Conservation (phyloP, 2,113 vertebrate genomes). For the Morone chrysops region DNA sequence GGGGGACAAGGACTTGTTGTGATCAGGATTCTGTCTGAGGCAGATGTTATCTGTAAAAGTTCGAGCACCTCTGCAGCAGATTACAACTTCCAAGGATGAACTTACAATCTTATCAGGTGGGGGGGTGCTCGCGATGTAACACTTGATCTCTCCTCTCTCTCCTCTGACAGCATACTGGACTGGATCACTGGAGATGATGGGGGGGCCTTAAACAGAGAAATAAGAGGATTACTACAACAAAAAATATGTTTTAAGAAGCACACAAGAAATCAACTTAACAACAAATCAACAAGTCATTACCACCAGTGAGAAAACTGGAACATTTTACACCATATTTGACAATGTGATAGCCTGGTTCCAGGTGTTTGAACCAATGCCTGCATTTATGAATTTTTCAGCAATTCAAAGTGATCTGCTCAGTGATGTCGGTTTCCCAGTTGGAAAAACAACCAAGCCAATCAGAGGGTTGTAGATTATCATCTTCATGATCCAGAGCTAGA, state of each 20-base stretch:
- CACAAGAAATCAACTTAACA: background rate
- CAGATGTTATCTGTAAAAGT: slow-evolving; percentile 55
- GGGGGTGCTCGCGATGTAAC: slow-evolving; percentile 95
- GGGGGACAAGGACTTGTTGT: background rate
- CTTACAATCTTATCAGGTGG: slow-evolving; percentile 96
- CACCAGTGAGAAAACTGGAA: background rate
- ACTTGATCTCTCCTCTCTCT: slow-evolving; percentile 92
- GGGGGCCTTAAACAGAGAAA: slow-evolving; percentile 85
- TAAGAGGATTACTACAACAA: slow-evolving; percentile 19
- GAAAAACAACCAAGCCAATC: background rate
- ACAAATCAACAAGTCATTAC: background rate
- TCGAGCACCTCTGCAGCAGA: slow-evolving; percentile 48
- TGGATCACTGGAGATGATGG: slow-evolving; percentile 93
- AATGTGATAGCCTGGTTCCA: background rate
- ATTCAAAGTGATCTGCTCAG: background rate
- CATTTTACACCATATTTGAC: background rate
- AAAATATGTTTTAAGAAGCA: background rate
- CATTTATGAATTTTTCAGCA: background rate
- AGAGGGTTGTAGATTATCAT: background rate
- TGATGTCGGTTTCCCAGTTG: background rate
- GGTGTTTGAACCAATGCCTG: background rate
- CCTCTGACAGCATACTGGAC: slow-evolving; percentile 92
- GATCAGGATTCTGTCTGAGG: slow-evolving; percentile 33
- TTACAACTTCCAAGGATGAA: slow-evolving; percentile 66
- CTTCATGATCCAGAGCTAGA: too few species aligned